Conservation (phyloP, 2,888 invertebrate genomes). For the Trissolcus japonicus region DNA sequence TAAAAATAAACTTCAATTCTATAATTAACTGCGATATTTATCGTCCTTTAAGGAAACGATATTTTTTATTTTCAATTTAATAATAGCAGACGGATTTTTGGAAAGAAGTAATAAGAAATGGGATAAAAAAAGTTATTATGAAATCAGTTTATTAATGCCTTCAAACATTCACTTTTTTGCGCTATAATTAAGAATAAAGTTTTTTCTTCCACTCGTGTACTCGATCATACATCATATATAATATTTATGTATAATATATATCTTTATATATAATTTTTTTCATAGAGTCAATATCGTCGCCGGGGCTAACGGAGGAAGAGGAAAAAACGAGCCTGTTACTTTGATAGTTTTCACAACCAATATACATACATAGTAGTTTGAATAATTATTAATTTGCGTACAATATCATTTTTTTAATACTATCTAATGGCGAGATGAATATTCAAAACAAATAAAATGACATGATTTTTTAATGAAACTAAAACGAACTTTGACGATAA, state of each 20-base stretch:
- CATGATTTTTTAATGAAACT: neutral
- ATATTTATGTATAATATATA: slow-evolving; percentile 27
- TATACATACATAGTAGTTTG: neutral
- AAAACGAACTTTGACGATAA: no score
- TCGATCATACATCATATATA: slow-evolving; percentile 24
- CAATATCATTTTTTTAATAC: no score
- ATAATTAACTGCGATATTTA: neutral
- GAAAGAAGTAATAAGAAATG: neutral
- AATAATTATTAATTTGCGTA: no score
- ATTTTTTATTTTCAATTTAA: no score
- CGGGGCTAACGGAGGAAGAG: slow-evolving; percentile 14
- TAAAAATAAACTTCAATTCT: neutral
- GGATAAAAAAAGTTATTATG: neutral
- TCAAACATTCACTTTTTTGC: slow-evolving; percentile 18
- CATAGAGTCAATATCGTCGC: slow-evolving; percentile 13
- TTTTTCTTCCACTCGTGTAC: slow-evolving; percentile 11
- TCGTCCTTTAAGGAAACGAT: neutral
- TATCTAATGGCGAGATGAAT: no score
- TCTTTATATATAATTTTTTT: slow-evolving; percentile 12
- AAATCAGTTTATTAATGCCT: slow-evolving; percentile 24
- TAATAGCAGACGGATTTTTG: neutral
- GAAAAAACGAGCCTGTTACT: neutral
- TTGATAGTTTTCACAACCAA: slow-evolving; percentile 1
- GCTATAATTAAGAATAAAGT: slow-evolving; percentile 28
- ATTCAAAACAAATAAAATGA: neutral